Conservation (phyloP, 2,888 invertebrate genomes). For the Halictus ligatus region DNA sequence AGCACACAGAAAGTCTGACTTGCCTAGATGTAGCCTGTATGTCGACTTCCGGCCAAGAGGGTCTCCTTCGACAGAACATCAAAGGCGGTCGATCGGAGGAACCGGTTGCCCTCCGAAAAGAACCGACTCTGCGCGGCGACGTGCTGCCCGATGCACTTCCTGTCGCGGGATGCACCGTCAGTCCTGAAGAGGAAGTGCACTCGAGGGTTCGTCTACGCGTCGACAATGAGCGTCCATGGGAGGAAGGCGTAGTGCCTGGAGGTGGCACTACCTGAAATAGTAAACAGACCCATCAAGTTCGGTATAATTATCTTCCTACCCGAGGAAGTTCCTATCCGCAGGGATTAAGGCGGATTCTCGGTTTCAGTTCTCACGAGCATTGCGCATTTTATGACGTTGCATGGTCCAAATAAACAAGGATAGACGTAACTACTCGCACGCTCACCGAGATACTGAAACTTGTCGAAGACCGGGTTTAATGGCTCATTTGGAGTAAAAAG, state of each 20-base stretch:
- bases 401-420: background rate
- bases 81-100: conserved; percentile 88
- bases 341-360: conserved; percentile 6
- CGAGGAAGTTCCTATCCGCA: background rate
- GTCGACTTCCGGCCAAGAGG: conserved; percentile 94
- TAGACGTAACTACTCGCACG: background rate
- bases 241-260: conserved; percentile 82
- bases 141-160: conserved; percentile 69
- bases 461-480: background rate
- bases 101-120: conserved; percentile 85
- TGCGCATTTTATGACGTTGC: background rate
- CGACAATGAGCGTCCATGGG: conserved; percentile 76
- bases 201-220: conserved; percentile 79
- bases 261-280: conserved; percentile 81
- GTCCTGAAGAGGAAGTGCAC: conserved; percentile 72
- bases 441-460: background rate
- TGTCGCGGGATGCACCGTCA: conserved; percentile 78
- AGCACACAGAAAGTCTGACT: conserved; percentile 79
- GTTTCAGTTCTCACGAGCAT: background rate
- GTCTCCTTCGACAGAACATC: conserved; percentile 91
- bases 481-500: background rate
- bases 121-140: conserved; percentile 83
- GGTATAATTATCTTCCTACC: conserved; percentile 18
- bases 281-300: conserved; percentile 17
- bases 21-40: conserved; percentile 93